These are phyloP conservation scores for Chrysaora quinquecirrha DNA, from an alignment of 30 jellyfish, hydroid and myxozoan species.

Conservation along the genomic window DNA sequence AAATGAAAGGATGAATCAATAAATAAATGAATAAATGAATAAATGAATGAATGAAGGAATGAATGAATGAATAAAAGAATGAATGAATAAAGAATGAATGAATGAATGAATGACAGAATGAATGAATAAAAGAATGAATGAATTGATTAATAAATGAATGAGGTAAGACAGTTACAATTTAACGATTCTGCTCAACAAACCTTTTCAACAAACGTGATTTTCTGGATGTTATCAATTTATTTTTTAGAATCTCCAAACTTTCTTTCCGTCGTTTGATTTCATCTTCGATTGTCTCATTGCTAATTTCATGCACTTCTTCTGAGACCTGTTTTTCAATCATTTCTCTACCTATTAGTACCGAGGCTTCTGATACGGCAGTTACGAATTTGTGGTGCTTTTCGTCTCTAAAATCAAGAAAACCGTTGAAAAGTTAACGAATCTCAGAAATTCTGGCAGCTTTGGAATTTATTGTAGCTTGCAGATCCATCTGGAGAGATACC, in stretches of 20 bases:
- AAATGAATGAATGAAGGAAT: too few species aligned
- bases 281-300: not conserved
- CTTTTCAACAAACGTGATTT: constrained; percentile 15
- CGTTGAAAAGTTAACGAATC: not conserved
- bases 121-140: not conserved
- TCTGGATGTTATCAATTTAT: not conserved
- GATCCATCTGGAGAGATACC: too few species aligned
- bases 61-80: too few species aligned
- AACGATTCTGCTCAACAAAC: too few species aligned
- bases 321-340: not conserved
- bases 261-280: constrained; percentile 34
- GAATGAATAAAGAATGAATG: too few species aligned
- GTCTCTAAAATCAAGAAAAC: not conserved
- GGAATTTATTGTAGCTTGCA: too few species aligned
- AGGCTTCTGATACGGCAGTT: not conserved
- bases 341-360: constrained; percentile 19
- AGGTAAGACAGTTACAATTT: too few species aligned
- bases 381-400: constrained; percentile 9
- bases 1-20: too few species aligned
- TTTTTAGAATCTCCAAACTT: constrained; percentile 14
- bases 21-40: too few species aligned
- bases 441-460: too few species aligned
- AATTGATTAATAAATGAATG: not conserved
- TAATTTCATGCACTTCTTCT: constrained; percentile 12
- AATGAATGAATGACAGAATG: too few species aligned